Base-by-base conservation (phyloP, 2,888 invertebrate species). In the Nomada lathburiana region DNA sequence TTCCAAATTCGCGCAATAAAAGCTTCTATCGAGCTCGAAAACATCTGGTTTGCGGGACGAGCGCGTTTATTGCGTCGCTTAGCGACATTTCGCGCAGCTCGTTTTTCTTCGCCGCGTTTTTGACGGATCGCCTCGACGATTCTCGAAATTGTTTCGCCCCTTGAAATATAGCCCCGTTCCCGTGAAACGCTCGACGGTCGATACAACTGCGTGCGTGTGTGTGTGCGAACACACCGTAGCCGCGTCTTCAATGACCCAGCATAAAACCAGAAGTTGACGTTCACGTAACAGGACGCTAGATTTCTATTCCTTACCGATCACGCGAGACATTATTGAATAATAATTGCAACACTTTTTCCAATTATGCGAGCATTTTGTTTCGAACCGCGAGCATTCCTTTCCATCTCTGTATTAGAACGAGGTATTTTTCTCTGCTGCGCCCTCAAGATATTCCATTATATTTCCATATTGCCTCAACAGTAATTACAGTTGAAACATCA, bases 71-170 rank as follows among this genome's bases (percentile, higher is more conserved):
- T 67, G 59, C 59, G 13, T 60, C 59, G 67, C 50, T 74, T 52
- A 74, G 67, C 42, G 67, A 72, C 71, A 55, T 79, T 79, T 62
- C 67, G 29, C 10, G 7, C 2, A 13, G 67, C 59, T 67, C 50
- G 59, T 67, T 74, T 67, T n/a, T 67, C 74, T 67, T 60, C 57
- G 50, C 16, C 42, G 13, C 70, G 23, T 62, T 74, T 81, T 74
- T 60, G 81, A 73, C 80, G 57, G 68, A 80, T 80, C 69, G 68
- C 60, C 69, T 64, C 65, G 81, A 80, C 80, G 80, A 80, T 81
- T 74, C 65, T 23, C 74, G 81, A 81, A 81, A 81, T 81, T 80
- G 81, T 73, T 82, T 81, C 69, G 64, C 44, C 69, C 44, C 57
- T 74, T 82, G 81, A 80, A 80, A 71, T 80, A 81, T 79, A 62